Evolutionary conservation across 2,797 vertebrate genomes (phyloP), one percentile per base, ranked within the genome.

Genomic region (Gallirallus australis): DNA sequence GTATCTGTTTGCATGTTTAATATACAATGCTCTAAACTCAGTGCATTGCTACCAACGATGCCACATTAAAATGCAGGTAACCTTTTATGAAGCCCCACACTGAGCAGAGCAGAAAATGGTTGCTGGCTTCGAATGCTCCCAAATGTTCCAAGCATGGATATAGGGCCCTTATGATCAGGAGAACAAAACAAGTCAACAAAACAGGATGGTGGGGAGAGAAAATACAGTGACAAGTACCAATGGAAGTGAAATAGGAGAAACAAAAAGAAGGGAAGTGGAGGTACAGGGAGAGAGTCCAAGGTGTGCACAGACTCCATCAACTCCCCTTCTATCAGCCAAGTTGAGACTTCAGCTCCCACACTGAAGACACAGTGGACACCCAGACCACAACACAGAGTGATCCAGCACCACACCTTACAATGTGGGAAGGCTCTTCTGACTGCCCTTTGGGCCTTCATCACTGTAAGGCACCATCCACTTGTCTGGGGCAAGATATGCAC

Each of bases 1-100:
- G 63, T 82, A 53, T 92, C 94, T 94, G 93, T 78, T 91, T 93
- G 64, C 91, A 89, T 91, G 79, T 91, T 95, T 91, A 95, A 93
- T 94, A 61, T 14, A 71, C 0, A 0, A 27, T 21, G 65, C 57
- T 92, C 24, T 94, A 86, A 95, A 72, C 57, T 86, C 79, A 68
- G 27, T 68, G 65, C 68, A 64, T 71, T 80, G 70, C 45, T 78
- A 42, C 53, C 39, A 42, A 35, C 18, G 45, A 37, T 30, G 52
- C 57, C 10, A 5, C 19, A 12, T 53, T 69, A 54, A 96, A 87
- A 78, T 8, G 0, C 48, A 87, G 37, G 17, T 65, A 90, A 72
- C 21, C 47, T 76, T 91, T 76, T 11, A 45, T 60, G 28, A 76
- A 86, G 20, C 40, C 31, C 48, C 45, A 52, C 13, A 15, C 28